phyloP scores from a whole-genome alignment of 2,797 vertebrate genomes.

The Tapirus indicus region DNA sequence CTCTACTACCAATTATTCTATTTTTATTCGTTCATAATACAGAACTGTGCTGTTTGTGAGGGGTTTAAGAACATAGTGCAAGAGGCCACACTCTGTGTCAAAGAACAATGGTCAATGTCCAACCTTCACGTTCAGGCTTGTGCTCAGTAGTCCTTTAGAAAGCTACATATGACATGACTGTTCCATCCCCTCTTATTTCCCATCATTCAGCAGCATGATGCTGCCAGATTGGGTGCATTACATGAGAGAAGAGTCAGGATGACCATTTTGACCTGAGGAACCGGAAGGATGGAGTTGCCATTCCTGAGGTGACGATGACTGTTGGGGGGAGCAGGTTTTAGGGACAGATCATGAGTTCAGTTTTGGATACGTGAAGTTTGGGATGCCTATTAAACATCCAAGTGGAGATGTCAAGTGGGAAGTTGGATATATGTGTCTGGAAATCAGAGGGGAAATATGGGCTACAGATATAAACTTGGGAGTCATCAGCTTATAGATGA shows the following conservation, averaged over 20 bases:
- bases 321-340: not conserved
- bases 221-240: not conserved
- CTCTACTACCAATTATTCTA: not conserved
- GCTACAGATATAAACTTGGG: not conserved
- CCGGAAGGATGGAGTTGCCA: not conserved
- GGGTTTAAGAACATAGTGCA: not conserved
- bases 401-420: not conserved
- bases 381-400: not conserved
- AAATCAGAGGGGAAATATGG: not conserved
- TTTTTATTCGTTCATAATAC: not conserved
- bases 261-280: not conserved
- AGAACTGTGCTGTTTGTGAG: not conserved
- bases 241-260: not conserved
- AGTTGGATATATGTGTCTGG: not conserved
- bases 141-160: not conserved
- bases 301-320: not conserved
- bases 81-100: not conserved
- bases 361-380: not conserved
- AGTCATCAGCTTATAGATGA: not conserved
- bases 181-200: not conserved
- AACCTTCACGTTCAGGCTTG: not conserved
- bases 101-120: not conserved
- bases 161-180: not conserved
- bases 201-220: not conserved
- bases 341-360: not conserved